These are phyloP conservation scores for Agrochola macilenta DNA, from an alignment of 2,888 invertebrate genomes.

Conservation along the genomic window DNA sequence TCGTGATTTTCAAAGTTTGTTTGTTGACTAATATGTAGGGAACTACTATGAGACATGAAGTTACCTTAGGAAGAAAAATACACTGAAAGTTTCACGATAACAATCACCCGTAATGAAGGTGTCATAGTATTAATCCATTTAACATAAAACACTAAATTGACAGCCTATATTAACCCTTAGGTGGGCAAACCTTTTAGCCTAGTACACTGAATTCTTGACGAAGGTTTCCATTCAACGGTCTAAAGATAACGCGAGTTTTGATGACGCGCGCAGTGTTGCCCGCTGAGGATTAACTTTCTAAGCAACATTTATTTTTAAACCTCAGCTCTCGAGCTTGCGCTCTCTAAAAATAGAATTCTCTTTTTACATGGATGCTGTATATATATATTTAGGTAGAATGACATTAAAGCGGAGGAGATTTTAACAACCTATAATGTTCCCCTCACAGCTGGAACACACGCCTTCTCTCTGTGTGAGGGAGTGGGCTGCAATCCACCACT, in stretches of 20 bases:
- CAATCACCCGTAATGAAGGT: not conserved
- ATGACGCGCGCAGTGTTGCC: constrained; percentile 17
- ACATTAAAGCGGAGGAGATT: not conserved
- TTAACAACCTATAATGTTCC: no score
- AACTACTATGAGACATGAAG: not conserved
- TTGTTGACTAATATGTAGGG: not conserved
- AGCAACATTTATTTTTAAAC: constrained; percentile 36
- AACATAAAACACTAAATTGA: constrained; percentile 17
- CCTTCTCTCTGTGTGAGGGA: no score
- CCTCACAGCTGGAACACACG: no score
- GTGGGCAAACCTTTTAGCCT: constrained; percentile 14
- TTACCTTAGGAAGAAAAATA: not conserved
- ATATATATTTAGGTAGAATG: not conserved
- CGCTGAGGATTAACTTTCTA: constrained; percentile 24
- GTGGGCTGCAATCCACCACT: no score
- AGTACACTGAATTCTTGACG: constrained; percentile 52
- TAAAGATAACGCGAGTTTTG: constrained; percentile 35
- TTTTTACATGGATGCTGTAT: not conserved
- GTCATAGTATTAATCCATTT: constrained; percentile 17
- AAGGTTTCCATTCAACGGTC: constrained; percentile 37
- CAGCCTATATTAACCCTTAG: constrained; percentile 26
- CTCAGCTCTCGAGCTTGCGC: not conserved
- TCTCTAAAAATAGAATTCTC: constrained; percentile 22
- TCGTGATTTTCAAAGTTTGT: not conserved
- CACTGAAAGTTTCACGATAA: not conserved